phyloP scores from a whole-genome alignment of 2,797 vertebrate species.

The Sebastes wilsoni region DNA sequence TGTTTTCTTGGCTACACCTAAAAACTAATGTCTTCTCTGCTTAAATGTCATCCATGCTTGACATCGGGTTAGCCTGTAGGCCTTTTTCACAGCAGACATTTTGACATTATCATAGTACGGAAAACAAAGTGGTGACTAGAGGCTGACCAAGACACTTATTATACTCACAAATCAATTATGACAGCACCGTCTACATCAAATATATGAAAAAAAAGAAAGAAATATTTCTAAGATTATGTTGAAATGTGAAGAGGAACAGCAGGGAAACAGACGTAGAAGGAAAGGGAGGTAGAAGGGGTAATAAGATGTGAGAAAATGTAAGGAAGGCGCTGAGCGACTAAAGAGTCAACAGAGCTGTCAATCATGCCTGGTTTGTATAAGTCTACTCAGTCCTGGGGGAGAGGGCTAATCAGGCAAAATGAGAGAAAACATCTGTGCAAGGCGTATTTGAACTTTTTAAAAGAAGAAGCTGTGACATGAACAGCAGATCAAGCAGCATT shows the following conservation, averaged over 20 bases:
- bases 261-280: not conserved
- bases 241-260: not conserved
- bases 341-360: conserved; percentile 20
- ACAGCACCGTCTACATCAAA: not conserved
- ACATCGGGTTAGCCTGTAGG: not conserved
- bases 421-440: conserved; percentile 34
- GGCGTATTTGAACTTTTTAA: not conserved
- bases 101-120: not conserved
- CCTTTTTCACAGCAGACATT: not conserved
- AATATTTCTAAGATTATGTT: not conserved
- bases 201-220: not conserved
- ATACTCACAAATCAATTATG: not conserved
- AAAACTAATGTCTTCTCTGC: not conserved
- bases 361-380: conserved; percentile 6
- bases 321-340: not conserved
- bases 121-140: not conserved
- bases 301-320: conserved; percentile 2
- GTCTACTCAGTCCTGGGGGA: conserved; percentile 22
- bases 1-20: not conserved
- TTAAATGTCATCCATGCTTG: not conserved
- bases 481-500: not conserved
- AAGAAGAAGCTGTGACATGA: conserved; percentile 2
- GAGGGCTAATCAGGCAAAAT: conserved; percentile 27
- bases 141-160: not conserved
- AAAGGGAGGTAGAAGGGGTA: not conserved